Evolutionary conservation across 2,797 vertebrate genomes (phyloP), one percentile per base, ranked within the genome.

Genomic region (Tangara arthus): DNA sequence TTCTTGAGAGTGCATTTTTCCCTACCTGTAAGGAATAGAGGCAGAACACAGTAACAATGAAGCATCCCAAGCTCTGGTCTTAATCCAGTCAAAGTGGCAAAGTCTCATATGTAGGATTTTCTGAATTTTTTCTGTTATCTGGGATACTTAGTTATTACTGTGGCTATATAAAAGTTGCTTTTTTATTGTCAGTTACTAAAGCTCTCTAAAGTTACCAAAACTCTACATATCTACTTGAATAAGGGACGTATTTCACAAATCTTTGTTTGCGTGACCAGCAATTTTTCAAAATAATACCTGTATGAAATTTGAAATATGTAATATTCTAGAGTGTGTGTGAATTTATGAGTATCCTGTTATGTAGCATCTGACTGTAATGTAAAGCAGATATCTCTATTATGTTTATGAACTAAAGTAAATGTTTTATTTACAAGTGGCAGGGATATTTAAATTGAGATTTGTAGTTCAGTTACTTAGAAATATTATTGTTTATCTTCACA

Each of bases 401-500:
- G 7, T 65, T 78, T 65, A 76, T 64, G 82, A 49, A 60, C 9
- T 55, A 27, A 93, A 71, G 20, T 52, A 84, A 78, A 50, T 47
- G 9, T 68, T 89, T 13, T 41, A 39, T 47, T 89, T 87, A 52
- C 12, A 35, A 6, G 7, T 37, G 49, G 27, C 37, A 77, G 42
- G 44, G 19, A 56, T 87, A 61, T 63, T 91, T 78, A 71, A 70
- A 68, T 14, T 78, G 64, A 77, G 12, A 37, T 42, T 75, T 70
- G 14, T 80, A 30, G 26, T 60, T 65, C 49, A 52, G 15, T n/a
- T n/a, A n/a, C n/a, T 52, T 82, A 70, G 56, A 96, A 95, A 93
- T 77, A 17, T 65, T 93, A 88, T 56, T 85, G 34, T 95, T 96
- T 95, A 83, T 89, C 64, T 90, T 82, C 93, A 90, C 97, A 99